A percentile compares a stretch with the other conserved stretches of the same genome.
Evolutionary conservation across 2,113 vertebrate genomes (phyloP).

Genomic region (Platanista minor): DNA sequence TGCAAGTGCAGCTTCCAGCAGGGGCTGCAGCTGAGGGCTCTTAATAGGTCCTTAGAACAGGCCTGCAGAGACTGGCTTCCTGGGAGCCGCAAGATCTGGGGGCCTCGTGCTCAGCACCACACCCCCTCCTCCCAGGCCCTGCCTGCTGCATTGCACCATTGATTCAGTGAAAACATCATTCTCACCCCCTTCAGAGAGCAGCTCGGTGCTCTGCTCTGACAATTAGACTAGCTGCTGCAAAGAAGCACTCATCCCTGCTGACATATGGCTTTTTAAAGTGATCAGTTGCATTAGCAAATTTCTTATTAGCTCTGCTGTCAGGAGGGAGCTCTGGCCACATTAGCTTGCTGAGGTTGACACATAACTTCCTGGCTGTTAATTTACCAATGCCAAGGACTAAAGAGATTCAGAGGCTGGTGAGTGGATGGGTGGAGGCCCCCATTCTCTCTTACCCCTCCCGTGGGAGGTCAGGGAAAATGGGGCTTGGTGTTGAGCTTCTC

Average conservation of each 20-base stretch:
- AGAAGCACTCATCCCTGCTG: constrained; percentile 73
- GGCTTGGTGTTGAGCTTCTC: background rate
- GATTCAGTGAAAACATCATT: constrained; percentile 84
- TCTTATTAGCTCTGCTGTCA: constrained; percentile 82
- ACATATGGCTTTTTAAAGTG: constrained; percentile 81
- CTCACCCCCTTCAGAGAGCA: constrained; percentile 80
- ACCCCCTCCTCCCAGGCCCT: constrained; percentile 42
- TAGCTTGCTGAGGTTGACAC: constrained; percentile 45
- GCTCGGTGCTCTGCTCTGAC: constrained; percentile 79
- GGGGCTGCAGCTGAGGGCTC: background rate
- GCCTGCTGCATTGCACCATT: constrained; percentile 86
- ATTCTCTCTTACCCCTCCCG: background rate
- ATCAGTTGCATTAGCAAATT: constrained; percentile 84
- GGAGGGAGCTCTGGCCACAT: constrained; percentile 67
- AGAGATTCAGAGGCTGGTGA: background rate
- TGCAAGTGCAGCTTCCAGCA: background rate
- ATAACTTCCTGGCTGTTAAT: constrained; percentile 55
- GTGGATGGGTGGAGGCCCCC: background rate
- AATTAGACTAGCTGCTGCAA: constrained; percentile 81
- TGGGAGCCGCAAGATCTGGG: background rate
- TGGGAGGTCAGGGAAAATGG: background rate
- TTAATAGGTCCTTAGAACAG: background rate
- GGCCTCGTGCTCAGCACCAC: background rate
- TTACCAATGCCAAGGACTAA: constrained; percentile 47
- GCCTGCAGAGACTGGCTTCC: background rate